Evolutionary conservation across 2,888 invertebrate species (phyloP).

Genomic region (Tethea ocularis): DNA sequence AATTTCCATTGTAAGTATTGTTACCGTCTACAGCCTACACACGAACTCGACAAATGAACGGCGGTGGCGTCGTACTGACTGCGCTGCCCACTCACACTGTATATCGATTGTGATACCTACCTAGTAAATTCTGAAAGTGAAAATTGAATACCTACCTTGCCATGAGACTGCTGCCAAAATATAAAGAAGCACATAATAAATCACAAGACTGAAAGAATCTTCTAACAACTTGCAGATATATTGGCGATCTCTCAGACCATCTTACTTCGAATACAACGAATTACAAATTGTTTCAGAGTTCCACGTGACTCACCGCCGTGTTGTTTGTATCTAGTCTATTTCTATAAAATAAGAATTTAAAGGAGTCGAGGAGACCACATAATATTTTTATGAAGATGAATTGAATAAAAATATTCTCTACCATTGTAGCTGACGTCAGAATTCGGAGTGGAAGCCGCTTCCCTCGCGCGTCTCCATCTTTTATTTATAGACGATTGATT

Average conservation of each 20-base stretch:
- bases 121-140: slow-evolving; percentile 27
- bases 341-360: slow-evolving; percentile 5
- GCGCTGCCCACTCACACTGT: slow-evolving; percentile 26
- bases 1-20: too few relatives aligned
- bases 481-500: slow-evolving; percentile 78
- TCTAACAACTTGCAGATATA: neutral
- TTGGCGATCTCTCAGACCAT: neutral
- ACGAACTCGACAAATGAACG: slow-evolving; percentile 34
- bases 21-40: neutral
- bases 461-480: slow-evolving; percentile 64
- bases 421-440: slow-evolving; percentile 67
- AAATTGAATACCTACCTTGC: slow-evolving; percentile 12
- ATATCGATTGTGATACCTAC: slow-evolving; percentile 24
- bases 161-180: neutral
- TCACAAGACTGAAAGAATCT: neutral
- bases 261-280: neutral
- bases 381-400: slow-evolving; percentile 24
- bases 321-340: slow-evolving; percentile 1
- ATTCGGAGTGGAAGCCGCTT: slow-evolving; percentile 57
- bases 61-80: slow-evolving; percentile 39
- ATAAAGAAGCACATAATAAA: neutral
- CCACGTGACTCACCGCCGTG: neutral
- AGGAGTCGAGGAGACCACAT: neutral
- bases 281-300: neutral
- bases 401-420: slow-evolving; percentile 32